Evolutionary conservation across 1,140 invertebrate genomes (phyloP).

Genomic region (Drosophila malerkotliana): DNA sequence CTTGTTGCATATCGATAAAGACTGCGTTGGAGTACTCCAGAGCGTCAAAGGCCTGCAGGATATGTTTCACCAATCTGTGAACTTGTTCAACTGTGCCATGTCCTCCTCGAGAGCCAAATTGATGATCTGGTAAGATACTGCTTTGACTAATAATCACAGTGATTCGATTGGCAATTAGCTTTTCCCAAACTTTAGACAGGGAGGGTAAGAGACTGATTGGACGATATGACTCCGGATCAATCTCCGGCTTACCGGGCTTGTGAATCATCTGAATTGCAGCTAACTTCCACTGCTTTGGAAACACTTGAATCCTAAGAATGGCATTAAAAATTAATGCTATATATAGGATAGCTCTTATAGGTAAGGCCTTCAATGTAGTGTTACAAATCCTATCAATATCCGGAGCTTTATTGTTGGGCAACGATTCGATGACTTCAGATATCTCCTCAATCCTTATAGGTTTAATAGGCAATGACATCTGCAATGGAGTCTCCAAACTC

Average conservation of each 20-base stretch:
- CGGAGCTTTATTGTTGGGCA: constrained; percentile 3
- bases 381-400: constrained; percentile 6
- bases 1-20: constrained; percentile 37
- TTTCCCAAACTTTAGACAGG: constrained; percentile 25
- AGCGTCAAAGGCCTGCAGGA: neutral
- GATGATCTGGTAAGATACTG: constrained; percentile 1
- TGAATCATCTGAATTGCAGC: too few species aligned
- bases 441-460: neutral
- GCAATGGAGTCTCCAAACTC: too few species aligned
- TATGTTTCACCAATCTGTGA: constrained; percentile 9
- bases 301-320: neutral
- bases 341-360: neutral
- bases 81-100: constrained; percentile 15
- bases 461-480: too few species aligned
- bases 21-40: constrained; percentile 20
- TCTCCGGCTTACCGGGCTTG: neutral
- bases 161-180: constrained; percentile 11
- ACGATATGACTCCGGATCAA: neutral
- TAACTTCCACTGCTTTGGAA: constrained; percentile 8
- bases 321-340: constrained; percentile 20
- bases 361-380: constrained; percentile 5
- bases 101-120: constrained; percentile 6
- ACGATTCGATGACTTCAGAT: neutral
- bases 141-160: neutral
- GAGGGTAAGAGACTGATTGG: constrained; percentile 6